Base-by-base conservation (phyloP, 1,140 invertebrate species). In the Drosophila baimaii region DNA sequence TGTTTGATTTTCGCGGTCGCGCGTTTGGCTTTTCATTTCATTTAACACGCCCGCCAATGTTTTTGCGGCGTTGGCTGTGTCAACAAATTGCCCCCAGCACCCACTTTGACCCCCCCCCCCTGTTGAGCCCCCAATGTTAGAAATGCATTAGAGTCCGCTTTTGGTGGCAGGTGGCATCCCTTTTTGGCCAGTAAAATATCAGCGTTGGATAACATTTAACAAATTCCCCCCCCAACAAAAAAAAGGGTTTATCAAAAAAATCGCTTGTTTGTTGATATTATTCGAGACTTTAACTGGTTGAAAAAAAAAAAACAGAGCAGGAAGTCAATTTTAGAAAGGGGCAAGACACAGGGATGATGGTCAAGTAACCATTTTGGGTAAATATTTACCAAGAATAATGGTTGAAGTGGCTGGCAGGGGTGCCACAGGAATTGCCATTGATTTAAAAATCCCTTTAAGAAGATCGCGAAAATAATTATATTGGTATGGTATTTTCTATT, bases 1-100 rank as follows among this genome's bases (percentile, higher is more conserved):
- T 86, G 84, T 89, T 88, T 88, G 83, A 88, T 88, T 88, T 88
- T 83, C 79, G 83, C 84, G 83, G 79, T 88, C 83, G 76, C 83
- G 79, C 79, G 76, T 77, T 89, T 86, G 84, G 79, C 83, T 83
- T 83, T 89, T 88, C 83, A 83, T 79, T 88, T 89, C 72, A 86
- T 86, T 86, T 83, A 86, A 86, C 83, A 70, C 83, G 66, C 56
- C 76, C 79, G 83, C 83, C 79, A 77, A 86, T 82, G 83, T 88
- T 79, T 85, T 86, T 81, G 74, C 61, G 69, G 83, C 79, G 35
- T 70, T 71, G 58, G 75, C 62, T 82, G 65, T 88, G 82, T 86
- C 75, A 86, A 86, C 82, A 88, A 79, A 79, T 82, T 65, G 68
- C 63, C 33, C n/a, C 17, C 23, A 49, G 13, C 33, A 29, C 17